Conservation (phyloP, 2,797 vertebrate species). For the Myotis findleyi region DNA sequence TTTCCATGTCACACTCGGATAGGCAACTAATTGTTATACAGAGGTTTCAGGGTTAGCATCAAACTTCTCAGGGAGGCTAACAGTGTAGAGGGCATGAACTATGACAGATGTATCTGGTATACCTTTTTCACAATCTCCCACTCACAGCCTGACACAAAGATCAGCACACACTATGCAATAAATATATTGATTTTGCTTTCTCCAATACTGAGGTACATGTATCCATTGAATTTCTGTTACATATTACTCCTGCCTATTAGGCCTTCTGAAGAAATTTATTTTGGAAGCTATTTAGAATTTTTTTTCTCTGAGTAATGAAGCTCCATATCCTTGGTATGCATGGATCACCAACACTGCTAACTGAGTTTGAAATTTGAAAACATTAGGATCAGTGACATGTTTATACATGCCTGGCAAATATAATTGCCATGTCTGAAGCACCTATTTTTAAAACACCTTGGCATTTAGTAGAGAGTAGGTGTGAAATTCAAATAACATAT, state of each 20-base stretch:
- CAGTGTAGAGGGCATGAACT: neutral
- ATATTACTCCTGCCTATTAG: neutral
- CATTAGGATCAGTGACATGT: neutral
- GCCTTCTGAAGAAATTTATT: slow-evolving; percentile 15
- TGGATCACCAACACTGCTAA: neutral
- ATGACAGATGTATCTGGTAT: neutral
- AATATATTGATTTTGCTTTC: neutral
- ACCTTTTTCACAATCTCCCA: neutral
- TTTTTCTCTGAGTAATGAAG: neutral
- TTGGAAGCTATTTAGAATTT: neutral
- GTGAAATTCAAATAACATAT: slow-evolving; percentile 50
- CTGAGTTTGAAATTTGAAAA: slow-evolving; percentile 5
- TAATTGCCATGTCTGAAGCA: neutral
- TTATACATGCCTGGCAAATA: neutral
- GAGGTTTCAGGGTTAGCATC: neutral
- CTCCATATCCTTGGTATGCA: neutral
- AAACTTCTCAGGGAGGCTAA: neutral
- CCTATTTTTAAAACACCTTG: slow-evolving; percentile 49
- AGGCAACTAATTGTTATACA: neutral
- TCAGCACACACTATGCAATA: neutral
- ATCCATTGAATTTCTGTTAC: neutral
- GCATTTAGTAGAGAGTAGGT: neutral
- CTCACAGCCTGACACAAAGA: neutral
- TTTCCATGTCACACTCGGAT: neutral
- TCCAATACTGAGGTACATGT: neutral